Conservation (phyloP, 2,888 invertebrate genomes). For the Lasioglossum leucozonium region DNA sequence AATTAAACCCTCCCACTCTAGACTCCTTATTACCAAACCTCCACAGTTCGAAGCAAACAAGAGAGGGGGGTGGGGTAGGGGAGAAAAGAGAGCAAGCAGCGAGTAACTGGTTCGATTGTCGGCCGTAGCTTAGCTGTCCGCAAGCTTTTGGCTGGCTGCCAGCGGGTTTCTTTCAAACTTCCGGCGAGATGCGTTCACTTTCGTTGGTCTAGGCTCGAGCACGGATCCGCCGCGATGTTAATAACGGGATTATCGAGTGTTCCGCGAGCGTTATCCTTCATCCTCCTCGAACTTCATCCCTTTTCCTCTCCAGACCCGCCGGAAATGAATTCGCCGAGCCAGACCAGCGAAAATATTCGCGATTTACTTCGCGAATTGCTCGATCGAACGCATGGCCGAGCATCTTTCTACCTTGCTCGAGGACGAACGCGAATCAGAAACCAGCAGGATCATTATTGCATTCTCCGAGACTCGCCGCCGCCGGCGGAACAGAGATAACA, state of each 20-base stretch:
- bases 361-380: neutral
- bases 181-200: conserved; percentile 48
- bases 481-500: neutral
- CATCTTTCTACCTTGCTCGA: neutral
- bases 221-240: conserved; percentile 12
- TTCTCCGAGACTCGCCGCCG: no score
- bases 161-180: conserved; percentile 41
- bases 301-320: neutral
- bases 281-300: neutral
- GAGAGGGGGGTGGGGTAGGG: neutral
- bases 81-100: neutral
- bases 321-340: conserved; percentile 6
- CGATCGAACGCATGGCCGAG: conserved; percentile 6
- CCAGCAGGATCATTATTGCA: neutral
- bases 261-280: conserved; percentile 12
- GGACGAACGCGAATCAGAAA: neutral
- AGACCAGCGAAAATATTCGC: conserved; percentile 3
- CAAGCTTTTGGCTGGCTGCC: conserved; percentile 43
- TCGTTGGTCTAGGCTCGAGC: conserved; percentile 27
- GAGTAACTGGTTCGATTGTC: conserved; percentile 44
- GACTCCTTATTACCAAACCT: neutral
- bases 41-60: neutral
- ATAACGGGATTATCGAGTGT: conserved; percentile 13
- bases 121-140: conserved; percentile 42
- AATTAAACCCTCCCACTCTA: neutral